Evolutionary conservation across 2,113 vertebrate genomes (phyloP), one percentile per base, ranked within the genome.

Genomic region (Hippopotamus amphibius): DNA sequence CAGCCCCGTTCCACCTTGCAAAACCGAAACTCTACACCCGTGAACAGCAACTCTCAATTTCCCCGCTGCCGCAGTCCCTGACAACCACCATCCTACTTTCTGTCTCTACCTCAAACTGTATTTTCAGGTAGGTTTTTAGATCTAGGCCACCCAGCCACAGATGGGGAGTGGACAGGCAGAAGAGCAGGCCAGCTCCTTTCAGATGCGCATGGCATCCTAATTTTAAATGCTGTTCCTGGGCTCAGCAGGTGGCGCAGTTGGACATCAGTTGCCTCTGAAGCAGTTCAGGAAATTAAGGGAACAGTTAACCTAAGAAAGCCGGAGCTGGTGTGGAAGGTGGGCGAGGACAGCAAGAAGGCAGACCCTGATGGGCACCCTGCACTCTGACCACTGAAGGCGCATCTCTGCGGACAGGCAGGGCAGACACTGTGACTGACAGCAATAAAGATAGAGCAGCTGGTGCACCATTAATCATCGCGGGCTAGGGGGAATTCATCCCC

Each of bases 391-490:
- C 53, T 0, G 59, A 61, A 69, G 93, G 66, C 11, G 0, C 6
- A 1, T 85, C 92, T 71, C 74, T 50, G 87, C 17, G 19, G 90
- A 93, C 82, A 37, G 88, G 92, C 61, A 53, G 85, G 66, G 72
- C 72, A 13, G 76, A 85, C 63, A 1, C 89, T 9, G 13, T 93
- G 97, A 97, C 59, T 71, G 85, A 94, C 96, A 93, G 97, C 95
- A 94, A 93, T 97, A 94, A 94, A 37, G 84, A 77, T 2, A 3
- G 92, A 93, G 92, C 98, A 97, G 97, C 96, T 98, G 98, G 93
- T 80, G 65, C 37, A n/a, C 61, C 92, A 30, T 63, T 89, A 93
- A 93, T 95, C 86, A 96, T 71, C 91, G 3, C 26, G 9, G 83
- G 90, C 97, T 82, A 81, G n/a, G 0, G 85, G 94, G 97, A 71